phyloP scores from a whole-genome alignment of 2,113 vertebrate genomes.

The Cyrtonyx montezumae region DNA sequence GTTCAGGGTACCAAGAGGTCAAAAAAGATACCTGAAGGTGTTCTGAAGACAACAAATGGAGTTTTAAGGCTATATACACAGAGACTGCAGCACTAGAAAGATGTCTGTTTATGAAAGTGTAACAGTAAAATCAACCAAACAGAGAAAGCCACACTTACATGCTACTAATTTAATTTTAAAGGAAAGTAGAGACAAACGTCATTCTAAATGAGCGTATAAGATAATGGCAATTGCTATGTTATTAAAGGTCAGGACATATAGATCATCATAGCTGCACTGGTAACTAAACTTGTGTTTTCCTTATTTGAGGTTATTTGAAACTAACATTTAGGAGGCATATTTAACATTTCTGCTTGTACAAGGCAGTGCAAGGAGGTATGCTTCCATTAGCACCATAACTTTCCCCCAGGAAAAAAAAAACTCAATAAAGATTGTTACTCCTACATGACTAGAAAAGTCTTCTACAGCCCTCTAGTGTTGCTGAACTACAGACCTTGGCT shows the following conservation, averaged over 20 bases:
- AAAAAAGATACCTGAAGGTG: constrained; percentile 67
- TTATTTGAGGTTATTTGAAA: not conserved
- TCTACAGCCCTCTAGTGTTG: constrained; percentile 81
- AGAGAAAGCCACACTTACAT: not conserved
- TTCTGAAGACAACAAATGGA: constrained; percentile 22
- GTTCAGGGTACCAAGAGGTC: constrained; percentile 48
- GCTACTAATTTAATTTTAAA: not conserved
- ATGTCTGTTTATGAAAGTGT: not conserved
- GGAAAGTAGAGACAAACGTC: not conserved
- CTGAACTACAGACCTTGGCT: constrained; percentile 35
- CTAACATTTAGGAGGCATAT: not conserved
- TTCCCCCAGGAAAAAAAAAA: rapidly evolving
- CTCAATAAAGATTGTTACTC: not conserved
- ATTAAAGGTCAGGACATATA: not conserved
- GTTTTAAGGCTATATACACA: not conserved
- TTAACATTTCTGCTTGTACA: not conserved
- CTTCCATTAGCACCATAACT: not conserved
- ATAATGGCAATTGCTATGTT: not conserved
- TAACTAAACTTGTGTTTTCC: not conserved
- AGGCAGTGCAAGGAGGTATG: not conserved
- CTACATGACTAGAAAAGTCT: constrained; percentile 57
- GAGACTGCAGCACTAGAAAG: not conserved
- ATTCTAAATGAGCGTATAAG: not conserved
- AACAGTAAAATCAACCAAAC: not conserved
- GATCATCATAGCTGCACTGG: not conserved